These are phyloP conservation scores for Xerus inauris DNA, from an alignment of 2,113 vertebrate genomes.

Conservation along the genomic window DNA sequence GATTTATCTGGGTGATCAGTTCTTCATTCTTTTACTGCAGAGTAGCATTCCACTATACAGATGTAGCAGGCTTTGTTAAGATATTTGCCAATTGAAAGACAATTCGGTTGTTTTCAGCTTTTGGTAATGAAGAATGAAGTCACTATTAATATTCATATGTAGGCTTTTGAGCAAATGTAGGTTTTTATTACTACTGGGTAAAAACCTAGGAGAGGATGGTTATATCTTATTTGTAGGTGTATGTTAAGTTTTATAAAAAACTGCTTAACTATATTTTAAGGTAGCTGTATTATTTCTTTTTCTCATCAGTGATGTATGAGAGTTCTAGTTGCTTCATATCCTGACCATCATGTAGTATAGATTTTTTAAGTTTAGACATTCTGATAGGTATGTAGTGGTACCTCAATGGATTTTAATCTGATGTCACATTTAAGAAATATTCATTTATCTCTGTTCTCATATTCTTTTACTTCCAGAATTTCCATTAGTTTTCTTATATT, in stretches of 20 bases:
- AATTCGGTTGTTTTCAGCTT: not conserved
- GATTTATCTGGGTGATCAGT: not conserved
- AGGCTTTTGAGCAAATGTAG: not conserved
- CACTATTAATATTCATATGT: not conserved
- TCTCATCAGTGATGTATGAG: not conserved
- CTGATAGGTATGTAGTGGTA: not conserved
- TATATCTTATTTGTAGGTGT: not conserved
- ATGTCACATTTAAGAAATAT: not conserved
- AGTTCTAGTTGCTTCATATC: not conserved
- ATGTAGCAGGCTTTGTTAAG: not conserved
- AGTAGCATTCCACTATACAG: not conserved
- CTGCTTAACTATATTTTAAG: not conserved
- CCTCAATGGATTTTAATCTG: not conserved
- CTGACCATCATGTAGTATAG: not conserved
- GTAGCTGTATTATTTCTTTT: not conserved
- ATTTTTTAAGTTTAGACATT: not conserved
- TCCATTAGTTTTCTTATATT: not conserved
- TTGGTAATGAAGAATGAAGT: not conserved
- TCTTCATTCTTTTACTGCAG: not conserved
- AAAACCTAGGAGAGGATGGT: not conserved
- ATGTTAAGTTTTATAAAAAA: not conserved
- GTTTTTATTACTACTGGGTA: not conserved
- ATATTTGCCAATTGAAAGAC: not conserved
- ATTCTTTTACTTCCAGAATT: not conserved
- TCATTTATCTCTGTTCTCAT: slow-evolving; percentile 6